Percentiles rank a stretch among this genome's conserved stretches.
Evolutionary conservation across 2,797 vertebrate genomes (phyloP).

Genomic region (Chanos chanos): DNA sequence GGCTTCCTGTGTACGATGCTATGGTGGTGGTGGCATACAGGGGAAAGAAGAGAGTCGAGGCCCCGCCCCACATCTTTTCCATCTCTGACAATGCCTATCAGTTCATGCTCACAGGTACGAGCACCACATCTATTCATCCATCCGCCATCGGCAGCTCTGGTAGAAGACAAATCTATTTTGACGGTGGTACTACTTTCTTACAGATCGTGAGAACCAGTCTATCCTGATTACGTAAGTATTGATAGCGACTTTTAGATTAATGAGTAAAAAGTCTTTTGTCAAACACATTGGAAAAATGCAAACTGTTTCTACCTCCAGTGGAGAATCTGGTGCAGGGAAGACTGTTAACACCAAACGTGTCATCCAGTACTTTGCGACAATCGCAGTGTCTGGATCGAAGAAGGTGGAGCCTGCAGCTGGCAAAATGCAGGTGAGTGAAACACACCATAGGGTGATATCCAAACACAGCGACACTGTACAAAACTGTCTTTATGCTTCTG

Average conservation of each 20-base stretch:
- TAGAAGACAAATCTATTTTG: constrained; percentile 70
- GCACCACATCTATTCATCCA: constrained; percentile 87
- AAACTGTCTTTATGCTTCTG: not conserved
- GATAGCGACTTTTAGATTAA: not conserved
- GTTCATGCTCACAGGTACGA: constrained; percentile 84
- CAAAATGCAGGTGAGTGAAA: constrained; percentile 59
- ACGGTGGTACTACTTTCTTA: constrained; percentile 82
- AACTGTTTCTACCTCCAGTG: constrained; percentile 79
- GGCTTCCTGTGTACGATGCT: constrained; percentile 74
- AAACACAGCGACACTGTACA: too few species aligned
- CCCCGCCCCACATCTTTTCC: too few species aligned
- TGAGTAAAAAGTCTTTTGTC: not conserved
- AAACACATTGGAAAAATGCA: constrained; percentile 24
- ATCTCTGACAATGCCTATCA: too few species aligned
- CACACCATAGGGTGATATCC: constrained; percentile 37
- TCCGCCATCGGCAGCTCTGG: too few species aligned
- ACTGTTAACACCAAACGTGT: too few species aligned
- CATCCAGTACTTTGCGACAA: too few species aligned
- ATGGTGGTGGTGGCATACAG: constrained; percentile 76
- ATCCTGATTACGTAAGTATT: constrained; percentile 78
- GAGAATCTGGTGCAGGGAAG: too few species aligned
- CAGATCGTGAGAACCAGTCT: too few species aligned
- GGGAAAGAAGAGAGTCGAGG: too few species aligned
- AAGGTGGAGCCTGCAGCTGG: constrained; percentile 33
- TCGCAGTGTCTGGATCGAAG: constrained; percentile 61